Base-by-base conservation (phyloP, 2,113 vertebrate genomes). In the Halcyon malimbica region DNA sequence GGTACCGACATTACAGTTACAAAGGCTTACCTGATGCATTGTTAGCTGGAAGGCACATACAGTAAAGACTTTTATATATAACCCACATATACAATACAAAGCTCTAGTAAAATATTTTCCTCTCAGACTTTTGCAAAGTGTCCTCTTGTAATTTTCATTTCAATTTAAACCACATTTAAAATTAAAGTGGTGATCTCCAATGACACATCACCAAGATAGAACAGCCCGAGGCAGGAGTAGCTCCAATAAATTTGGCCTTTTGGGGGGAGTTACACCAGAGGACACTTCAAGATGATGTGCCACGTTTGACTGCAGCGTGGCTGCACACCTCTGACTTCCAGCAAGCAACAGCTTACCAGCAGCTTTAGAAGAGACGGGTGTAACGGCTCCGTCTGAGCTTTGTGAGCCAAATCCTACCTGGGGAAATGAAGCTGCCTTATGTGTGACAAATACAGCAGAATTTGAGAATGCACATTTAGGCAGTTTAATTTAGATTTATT, bases 201-300 rank as follows among this genome's bases (percentile, higher is more conserved):
- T 82, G 94, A 76, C 89, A 90, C 51, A 94, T 53, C 83, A 84
- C 90, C 35, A 65, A 86, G 56, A 78, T 23, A 94, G 69, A 4
- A 2, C 48, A 78, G 93, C 95, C 87, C 1, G 13, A 86, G 95
- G 95, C 95, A 90, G 31, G 59, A 96, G 62, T 5, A 96, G 94
- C 92, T 96, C 90, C 83, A 94, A 82, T 95, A 96, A 96, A 78
- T 84, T 82, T 91, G 83, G 92, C 77, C 92, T 93, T 95, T 46
- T 96, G 89, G 65, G 94, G 93, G 89, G 70, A 84, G 26, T 87
- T 92, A 50, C 79, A 83, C 59, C 41, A 92, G 71, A 92, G 93
- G 87, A 93, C 74, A 71, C 80, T 93, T 71, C 57, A 69, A 60
- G 77, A 92, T 9, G n/a, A 69, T 82, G 80, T 63, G 48, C 60